Base-by-base conservation (phyloP, 2,888 invertebrate species). In the Leptopilina drosophilae region DNA sequence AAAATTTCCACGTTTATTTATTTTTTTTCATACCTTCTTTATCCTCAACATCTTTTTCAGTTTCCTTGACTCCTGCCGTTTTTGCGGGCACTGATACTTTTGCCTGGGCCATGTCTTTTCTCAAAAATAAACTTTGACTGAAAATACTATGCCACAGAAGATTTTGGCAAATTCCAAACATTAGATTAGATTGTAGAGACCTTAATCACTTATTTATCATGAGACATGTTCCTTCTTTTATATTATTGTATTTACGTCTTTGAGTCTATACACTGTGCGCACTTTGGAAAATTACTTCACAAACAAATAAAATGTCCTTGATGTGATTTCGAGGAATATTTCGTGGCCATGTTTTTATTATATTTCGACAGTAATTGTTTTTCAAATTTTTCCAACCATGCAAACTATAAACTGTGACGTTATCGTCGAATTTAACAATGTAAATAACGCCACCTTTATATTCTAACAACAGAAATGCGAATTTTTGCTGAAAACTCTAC, bases 1-100 rank as follows among this genome's bases (percentile, higher is more conserved):
- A 42, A 8, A 8, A 42, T 20, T 33, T 49, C 20, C 46, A 11
- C 6, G n/a, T 53, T 14, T 26, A 4, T 15, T 20, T 20, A 20
- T 59, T n/a, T n/a, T n/a, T n/a, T n/a, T n/a, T 26, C 62, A 15
- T 84, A 89, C 89, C 89, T 82, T 89, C 86, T 80, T 88, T 87
- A n/a, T 89, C 87, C 5, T 88, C 88, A 20, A 78, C 40, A 7
- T 87, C 86, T 79, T 86, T 89, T 8, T 88, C 88, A 15, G 82
- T 83, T 26, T 88, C 89, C 12, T 84, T 73, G 3, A 73, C n/a
- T 3, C 14, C 73, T 53, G 53, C 86, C 0, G 77, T 81, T 77
- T 81, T 86, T 81, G 78, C 88, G 77, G 79, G 85, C 4, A 77
- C 82, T 67, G 77, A 85, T 8, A 86, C 53, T 62, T 84, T 87